Evolutionary conservation across 2,888 invertebrate species (phyloP), one percentile per base, ranked within the genome.

Genomic region (Tenthredo distinguenda): DNA sequence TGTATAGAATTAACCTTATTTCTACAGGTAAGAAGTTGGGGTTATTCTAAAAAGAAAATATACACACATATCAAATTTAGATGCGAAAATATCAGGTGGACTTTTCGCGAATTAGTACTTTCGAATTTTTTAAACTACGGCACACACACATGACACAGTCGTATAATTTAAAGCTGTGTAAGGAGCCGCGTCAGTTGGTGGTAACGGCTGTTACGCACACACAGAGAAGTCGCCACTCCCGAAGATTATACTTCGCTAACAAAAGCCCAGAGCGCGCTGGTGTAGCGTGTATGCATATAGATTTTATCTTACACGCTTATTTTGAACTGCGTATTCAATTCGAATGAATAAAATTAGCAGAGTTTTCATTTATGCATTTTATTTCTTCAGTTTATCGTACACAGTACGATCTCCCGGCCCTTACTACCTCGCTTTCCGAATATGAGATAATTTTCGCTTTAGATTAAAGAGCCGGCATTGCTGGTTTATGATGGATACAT

Each of bases 161-260:
- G 12, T 15, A 12, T 71, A 37, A 9, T 9, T 26, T 34, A 18
- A 50, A 31, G 15, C 4, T 50, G 31, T 47, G 50, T n/a, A 12
- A 77, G 47, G n/a, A 31, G 9, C 15, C 31, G 77, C 34, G 47
- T 34, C 50, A n/a, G 77, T 18, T 77, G 81, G 34, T 37, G 31
- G 77, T 43, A 81, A 81, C 79, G 62, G 62, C 26, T 26, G 21
- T 62, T 40, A 62, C 55, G 15, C 77, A 76, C 77, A 76, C 76
- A 76, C 76, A 76, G 15, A 9, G 7, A 77, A 18, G 26, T 18
- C 43, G 83, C 83, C 83, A 83, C 83, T 83, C 83, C 83, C 83
- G 83, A 83, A 83, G 68, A 21, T 83, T 31, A n/a, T 50, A 31
- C 26, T 77, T 83, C 18, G 68, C 9, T 10, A 5, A 50, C 2